These are phyloP conservation scores for Pitta sordida DNA, from an alignment of 2,113 vertebrate species.

Conservation along the genomic window DNA sequence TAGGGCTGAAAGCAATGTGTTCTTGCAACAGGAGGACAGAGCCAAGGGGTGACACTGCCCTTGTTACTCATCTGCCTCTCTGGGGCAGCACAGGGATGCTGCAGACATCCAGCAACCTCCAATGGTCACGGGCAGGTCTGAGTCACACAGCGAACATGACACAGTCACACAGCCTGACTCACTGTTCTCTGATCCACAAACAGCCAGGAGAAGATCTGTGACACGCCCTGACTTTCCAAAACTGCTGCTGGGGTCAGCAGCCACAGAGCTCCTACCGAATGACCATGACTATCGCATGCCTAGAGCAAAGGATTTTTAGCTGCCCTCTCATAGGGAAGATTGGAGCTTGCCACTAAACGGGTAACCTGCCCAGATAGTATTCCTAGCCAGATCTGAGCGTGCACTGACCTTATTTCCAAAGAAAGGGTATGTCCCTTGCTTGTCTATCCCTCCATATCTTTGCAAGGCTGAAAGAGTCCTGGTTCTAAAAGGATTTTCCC, in stretches of 20 bases:
- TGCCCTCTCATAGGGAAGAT: background rate
- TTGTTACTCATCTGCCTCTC: background rate
- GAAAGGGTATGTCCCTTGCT: background rate
- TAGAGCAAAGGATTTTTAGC: background rate
- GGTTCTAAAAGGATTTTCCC: background rate
- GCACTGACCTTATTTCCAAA: background rate
- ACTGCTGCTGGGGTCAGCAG: background rate
- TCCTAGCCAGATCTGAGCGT: background rate
- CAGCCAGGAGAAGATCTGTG: accelerated
- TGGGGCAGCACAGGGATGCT: background rate
- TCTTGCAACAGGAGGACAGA: background rate
- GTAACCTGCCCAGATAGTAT: background rate
- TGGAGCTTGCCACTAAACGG: background rate
- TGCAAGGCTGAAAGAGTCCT: background rate
- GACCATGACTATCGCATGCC: background rate
- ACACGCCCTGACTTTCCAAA: background rate
- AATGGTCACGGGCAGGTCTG: background rate
- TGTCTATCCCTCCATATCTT: background rate
- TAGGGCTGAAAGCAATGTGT: background rate
- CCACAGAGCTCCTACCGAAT: background rate
- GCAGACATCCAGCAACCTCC: background rate
- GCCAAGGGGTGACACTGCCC: background rate
- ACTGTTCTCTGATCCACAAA: accelerated
- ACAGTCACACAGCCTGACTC: background rate
- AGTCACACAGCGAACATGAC: background rate